Conservation (phyloP, 2,888 invertebrate species). For the Sinhomidia bicolor region DNA sequence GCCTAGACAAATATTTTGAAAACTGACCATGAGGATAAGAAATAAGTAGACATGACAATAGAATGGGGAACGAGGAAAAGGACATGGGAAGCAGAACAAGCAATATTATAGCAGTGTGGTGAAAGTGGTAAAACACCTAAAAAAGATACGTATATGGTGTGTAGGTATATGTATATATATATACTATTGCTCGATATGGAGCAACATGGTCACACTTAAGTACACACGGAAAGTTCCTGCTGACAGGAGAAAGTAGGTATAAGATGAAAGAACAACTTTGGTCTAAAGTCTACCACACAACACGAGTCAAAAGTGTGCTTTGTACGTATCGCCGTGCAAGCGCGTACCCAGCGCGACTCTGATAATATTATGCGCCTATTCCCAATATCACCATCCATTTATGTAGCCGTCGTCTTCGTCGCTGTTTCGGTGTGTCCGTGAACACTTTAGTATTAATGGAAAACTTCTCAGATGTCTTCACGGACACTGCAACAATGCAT, state of each 20-base stretch:
- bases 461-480: conserved; percentile 47
- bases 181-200: conserved; percentile 3
- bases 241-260: conserved; percentile 35
- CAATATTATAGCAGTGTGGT: not conserved
- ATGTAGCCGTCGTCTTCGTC: not conserved
- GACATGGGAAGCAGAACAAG: not conserved
- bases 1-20: conserved; percentile 67
- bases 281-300: conserved; percentile 8
- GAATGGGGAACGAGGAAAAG: not conserved
- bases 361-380: conserved; percentile 24
- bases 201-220: not conserved
- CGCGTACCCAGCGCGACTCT: not conserved
- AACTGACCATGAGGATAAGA: conserved; percentile 58
- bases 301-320: not conserved
- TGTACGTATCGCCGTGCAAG: not conserved
- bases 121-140: conserved; percentile 27
- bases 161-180: not conserved
- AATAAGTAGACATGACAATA: conserved; percentile 32
- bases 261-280: conserved; percentile 35
- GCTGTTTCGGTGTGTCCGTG: conserved; percentile 41
- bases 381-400: conserved; percentile 42
- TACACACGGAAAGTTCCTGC: conserved; percentile 5
- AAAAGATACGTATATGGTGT: not conserved
- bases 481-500: not conserved
- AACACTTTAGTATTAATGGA: conserved; percentile 54